Base-by-base conservation (phyloP, 1,140 invertebrate species). In the Pristionchus pacificus region DNA sequence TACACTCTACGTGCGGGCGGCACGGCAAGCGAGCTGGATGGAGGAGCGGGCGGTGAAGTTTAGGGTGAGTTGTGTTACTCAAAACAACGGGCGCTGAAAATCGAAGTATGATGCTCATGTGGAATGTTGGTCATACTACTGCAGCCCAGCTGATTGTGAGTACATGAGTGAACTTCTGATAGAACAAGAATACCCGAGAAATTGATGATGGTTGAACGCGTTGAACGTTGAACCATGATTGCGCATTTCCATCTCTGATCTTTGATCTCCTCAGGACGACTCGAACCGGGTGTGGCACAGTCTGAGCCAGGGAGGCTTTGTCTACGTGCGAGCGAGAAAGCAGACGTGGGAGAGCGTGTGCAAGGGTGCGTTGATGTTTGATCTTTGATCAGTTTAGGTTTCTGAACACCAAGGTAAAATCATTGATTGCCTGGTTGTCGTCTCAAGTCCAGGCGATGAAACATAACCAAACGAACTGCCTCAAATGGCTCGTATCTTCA, bases 1-100 rank as follows among this genome's bases (percentile, higher is more conserved):
- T 25, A n/a, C 65, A 2, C 27, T 76, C 55, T 65, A 31, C 32
- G 19, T 28, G 27, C 61, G 58, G 28, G 66, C 70, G 2, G 66
- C 29, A 31, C 27, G 2, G 6, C 71, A 76, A 58, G 32, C 31
- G 3, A 33, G 30, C 19, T 24, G 57, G 27, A 38, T 77, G 3
- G 70, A 65, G n/a, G 19, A 60, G 60, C 60, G 31, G 19, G 76
- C 74, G 2, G 58, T 76, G 32, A 62, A 79, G 25, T 74, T 79
- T 55, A 64, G 61, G 63, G 72, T 74, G 28, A 13, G 68, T 57
- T 38, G 2, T 25, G 25, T 14, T 14, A 57, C 14, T 14, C 55
- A 30, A 24, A 60, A 30, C 24, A 60, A 60, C 3, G 24, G 6
- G 60, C 24, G 13, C 13, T 60, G n/a, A 27, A 60, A 13, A 27